Percentiles rank a stretch among this genome's conserved stretches.
These are phyloP conservation scores for Sebastes flavidus DNA, from an alignment of 2,797 vertebrate species.

Conservation along the genomic window DNA sequence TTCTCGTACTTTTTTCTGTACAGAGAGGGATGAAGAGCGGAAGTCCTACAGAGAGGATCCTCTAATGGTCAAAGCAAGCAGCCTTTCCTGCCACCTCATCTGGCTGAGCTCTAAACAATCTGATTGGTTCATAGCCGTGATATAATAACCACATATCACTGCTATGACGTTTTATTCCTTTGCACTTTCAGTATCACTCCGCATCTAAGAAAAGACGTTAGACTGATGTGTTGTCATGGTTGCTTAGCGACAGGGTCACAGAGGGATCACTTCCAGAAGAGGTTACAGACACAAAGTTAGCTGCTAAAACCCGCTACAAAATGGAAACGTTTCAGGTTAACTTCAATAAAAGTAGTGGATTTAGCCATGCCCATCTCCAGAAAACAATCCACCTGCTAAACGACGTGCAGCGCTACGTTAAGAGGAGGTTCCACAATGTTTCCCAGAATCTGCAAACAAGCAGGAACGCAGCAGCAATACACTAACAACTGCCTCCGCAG, in stretches of 20 bases:
- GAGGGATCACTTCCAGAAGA: neutral
- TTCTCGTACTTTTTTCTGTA: neutral
- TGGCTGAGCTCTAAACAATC: neutral
- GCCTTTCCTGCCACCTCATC: neutral
- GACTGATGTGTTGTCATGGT: too few species aligned
- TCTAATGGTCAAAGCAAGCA: neutral
- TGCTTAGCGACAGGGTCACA: neutral
- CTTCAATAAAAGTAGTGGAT: neutral
- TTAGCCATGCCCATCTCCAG: neutral
- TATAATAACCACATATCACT: neutral
- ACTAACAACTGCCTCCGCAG: neutral
- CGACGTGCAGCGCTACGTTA: neutral
- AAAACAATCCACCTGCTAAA: neutral
- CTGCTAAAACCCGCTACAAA: neutral
- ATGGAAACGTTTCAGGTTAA: neutral
- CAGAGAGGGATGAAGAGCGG: neutral
- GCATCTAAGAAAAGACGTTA: too few species aligned
- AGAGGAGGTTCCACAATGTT: neutral
- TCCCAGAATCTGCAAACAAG: neutral
- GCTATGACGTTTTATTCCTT: neutral
- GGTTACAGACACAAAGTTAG: neutral
- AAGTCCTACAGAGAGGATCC: neutral
- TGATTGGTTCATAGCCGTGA: neutral
- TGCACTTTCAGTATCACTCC: neutral
- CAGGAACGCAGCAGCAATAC: neutral